A percentile compares a stretch with the other conserved stretches of the same genome.
phyloP scores from a whole-genome alignment of 2,113 vertebrate species.

The Paratilapia polleni region DNA sequence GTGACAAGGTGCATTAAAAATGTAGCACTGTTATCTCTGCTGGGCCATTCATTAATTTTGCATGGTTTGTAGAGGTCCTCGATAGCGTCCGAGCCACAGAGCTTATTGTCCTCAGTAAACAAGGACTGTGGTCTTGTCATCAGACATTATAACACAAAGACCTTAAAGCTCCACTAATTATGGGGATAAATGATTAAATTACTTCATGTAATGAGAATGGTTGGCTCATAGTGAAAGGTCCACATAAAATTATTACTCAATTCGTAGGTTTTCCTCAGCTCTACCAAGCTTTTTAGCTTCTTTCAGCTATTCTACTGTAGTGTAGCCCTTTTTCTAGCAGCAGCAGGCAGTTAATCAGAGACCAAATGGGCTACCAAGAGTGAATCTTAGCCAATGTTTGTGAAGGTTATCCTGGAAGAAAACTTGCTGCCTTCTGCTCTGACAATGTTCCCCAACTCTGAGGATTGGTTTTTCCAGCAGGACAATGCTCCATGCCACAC shows the following conservation, averaged over 20 bases:
- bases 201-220: neutral
- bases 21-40: conserved; percentile 64
- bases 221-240: neutral
- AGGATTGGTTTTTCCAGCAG: too few relatives aligned
- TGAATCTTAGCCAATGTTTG: neutral
- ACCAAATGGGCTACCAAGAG: neutral
- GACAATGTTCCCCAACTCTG: too few relatives aligned
- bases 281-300: neutral
- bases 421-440: too few relatives aligned
- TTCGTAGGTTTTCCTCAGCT: neutral
- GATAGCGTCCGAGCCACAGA: neutral
- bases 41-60: conserved; percentile 66
- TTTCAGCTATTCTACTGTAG: neutral
- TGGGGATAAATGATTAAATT: neutral
- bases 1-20: conserved; percentile 72
- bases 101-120: conserved; percentile 36
- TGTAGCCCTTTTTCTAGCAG: neutral
- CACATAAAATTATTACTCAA: neutral
- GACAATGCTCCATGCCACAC: too few relatives aligned
- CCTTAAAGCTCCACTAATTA: neutral
- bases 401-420: too few relatives aligned
- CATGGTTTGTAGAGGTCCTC: conserved; percentile 58
- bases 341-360: neutral
- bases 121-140: conserved; percentile 17
- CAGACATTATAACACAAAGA: conserved; percentile 21